Base-by-base conservation (phyloP, 1,140 invertebrate genomes). In the Mercenaria mercenaria region DNA sequence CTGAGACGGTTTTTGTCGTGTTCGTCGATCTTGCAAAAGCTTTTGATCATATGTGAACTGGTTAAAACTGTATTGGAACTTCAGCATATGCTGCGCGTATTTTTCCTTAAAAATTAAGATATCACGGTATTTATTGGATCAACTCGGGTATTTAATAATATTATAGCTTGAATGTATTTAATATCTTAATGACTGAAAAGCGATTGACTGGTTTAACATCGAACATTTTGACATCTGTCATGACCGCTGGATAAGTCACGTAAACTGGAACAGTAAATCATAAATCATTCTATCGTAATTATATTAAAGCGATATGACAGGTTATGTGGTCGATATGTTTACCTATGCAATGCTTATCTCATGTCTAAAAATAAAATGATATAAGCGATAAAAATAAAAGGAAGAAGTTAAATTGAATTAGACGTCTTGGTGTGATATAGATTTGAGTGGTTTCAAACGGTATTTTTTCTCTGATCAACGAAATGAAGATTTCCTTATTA, bases 221-320 rank as follows among this genome's bases (percentile, higher is more conserved):
- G 11, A 6, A 37, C 34, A 72, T 6, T 13, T 39, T 72, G 67
- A 72, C 67, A 72, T 32, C 67, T 8, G 13, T 41, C 4, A 72
- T 72, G 26, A 13, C 34, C 67, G 34, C 26, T 37, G 34, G 37
- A 41, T 39, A 72, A 39, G 34, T 26, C 11, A 41, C 15, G 4
- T 20, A 15, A 6, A 72, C 37, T 39, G 23, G 20, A 37, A 39
- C 8, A 15, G 15, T 72, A 20, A 23, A 26, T 72, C 32, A 72
- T 72, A 72, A 72, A 72, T 72, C 67, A 72, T 72, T 4, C 39
- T 72, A 72, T 29, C n/a, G 59, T 64, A 4, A 64, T 39, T 32
- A 72, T 72, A 26, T 41, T 72, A 20, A 72, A 72, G 3, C 29
- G 18, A 72, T 72, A 23, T 39, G 67, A 72, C 67, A 72, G 67